phyloP scores from a whole-genome alignment of 2,797 vertebrate species.

The Epinephelus awoara region DNA sequence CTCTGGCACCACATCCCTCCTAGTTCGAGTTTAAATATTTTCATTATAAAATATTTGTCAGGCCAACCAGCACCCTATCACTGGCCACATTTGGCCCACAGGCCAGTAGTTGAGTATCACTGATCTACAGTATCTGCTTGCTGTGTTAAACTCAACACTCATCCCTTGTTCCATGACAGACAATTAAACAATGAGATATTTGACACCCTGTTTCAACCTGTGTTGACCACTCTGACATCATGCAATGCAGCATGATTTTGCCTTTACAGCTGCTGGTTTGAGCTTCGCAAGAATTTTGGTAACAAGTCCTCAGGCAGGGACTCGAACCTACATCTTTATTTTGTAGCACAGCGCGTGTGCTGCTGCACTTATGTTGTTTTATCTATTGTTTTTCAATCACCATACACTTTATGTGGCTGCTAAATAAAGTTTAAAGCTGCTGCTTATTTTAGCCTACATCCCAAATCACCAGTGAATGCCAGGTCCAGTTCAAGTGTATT shows the following conservation, averaged over 20 bases:
- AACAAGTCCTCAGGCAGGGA: slow-evolving; percentile 37
- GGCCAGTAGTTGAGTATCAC: too few relatives aligned
- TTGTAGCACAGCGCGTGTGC: not conserved
- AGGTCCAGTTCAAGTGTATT: slow-evolving; percentile 68
- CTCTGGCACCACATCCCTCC: too few relatives aligned
- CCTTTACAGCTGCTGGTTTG: slow-evolving; percentile 45
- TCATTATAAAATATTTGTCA: too few relatives aligned
- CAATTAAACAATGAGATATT: slow-evolving; percentile 19
- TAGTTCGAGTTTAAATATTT: too few relatives aligned
- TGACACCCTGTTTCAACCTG: slow-evolving; percentile 40
- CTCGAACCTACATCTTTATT: slow-evolving; percentile 25
- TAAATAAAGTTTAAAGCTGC: slow-evolving; percentile 49
- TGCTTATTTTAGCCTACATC: slow-evolving; percentile 48
- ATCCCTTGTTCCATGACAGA: slow-evolving; percentile 29
- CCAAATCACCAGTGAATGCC: slow-evolving; percentile 45
- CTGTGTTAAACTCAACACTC: slow-evolving; percentile 47
- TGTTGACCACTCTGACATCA: slow-evolving; percentile 26
- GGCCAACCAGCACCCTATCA: too few relatives aligned
- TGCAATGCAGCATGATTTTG: slow-evolving; percentile 40
- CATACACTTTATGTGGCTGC: slow-evolving; percentile 3
- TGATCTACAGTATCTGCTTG: slow-evolving; percentile 1
- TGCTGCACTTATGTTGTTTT: not conserved
- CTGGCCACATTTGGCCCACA: too few relatives aligned
- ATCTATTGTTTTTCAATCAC: slow-evolving; percentile 35
- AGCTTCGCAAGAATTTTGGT: slow-evolving; percentile 23